phyloP scores from a whole-genome alignment of 2,797 vertebrate species.

The Masticophis lateralis region DNA sequence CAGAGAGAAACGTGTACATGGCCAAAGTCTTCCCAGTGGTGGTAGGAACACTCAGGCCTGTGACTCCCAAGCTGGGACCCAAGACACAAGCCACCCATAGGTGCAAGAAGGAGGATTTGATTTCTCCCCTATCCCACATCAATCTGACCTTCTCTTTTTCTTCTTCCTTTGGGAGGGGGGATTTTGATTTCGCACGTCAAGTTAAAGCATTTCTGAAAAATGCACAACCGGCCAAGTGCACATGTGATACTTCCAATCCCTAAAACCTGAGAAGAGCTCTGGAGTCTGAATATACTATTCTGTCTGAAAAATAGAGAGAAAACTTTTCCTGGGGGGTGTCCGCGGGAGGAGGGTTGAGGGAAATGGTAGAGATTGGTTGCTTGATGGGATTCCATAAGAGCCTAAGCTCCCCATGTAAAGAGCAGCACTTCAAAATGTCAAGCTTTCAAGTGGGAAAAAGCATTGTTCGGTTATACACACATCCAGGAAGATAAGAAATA shows the following conservation, averaged over 20 bases:
- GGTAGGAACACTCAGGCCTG: background rate
- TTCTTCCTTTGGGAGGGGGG: background rate
- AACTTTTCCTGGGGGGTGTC: background rate
- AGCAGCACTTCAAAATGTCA: background rate
- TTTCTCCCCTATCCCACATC: background rate
- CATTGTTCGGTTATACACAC: background rate
- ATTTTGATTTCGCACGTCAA: background rate
- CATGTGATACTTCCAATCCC: accelerated
- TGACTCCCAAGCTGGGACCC: background rate
- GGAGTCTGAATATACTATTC: background rate
- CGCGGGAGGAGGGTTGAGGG: accelerated
- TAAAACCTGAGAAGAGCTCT: background rate
- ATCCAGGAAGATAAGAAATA: background rate
- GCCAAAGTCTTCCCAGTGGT: background rate
- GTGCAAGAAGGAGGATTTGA: background rate
- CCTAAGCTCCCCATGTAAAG: background rate
- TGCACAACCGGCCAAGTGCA: background rate
- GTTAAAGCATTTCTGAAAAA: background rate
- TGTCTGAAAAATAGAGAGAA: background rate
- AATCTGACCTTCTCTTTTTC: background rate
- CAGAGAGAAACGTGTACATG: background rate
- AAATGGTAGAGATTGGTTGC: background rate
- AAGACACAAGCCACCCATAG: background rate
- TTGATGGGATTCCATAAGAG: accelerated
- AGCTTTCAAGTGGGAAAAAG: background rate